Conservation (phyloP, 2,888 invertebrate species). For the Brenthis hecate region DNA sequence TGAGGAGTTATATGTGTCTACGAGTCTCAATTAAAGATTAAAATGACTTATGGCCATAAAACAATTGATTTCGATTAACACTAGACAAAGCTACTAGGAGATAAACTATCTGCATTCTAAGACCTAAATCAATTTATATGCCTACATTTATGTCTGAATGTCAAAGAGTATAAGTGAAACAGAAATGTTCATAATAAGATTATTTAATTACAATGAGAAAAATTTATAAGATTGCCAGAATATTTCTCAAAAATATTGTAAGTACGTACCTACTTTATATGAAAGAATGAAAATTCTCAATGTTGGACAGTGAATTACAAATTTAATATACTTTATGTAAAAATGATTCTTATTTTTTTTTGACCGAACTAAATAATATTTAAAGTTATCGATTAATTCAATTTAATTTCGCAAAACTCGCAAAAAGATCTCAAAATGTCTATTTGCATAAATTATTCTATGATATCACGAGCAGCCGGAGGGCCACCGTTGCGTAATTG, state of each 20-base stretch:
- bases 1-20: constrained; percentile 57
- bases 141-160: constrained; percentile 13
- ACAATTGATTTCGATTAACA: constrained; percentile 80
- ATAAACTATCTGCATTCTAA: constrained; percentile 40
- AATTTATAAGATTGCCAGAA: too few species aligned
- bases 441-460: constrained; percentile 43
- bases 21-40: constrained; percentile 73
- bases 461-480: constrained; percentile 68
- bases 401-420: too few species aligned
- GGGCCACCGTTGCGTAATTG: constrained; percentile 79
- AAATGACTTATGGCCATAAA: constrained; percentile 71
- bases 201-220: too few species aligned
- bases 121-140: constrained; percentile 35
- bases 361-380: too few species aligned
- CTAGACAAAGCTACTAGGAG: constrained; percentile 70
- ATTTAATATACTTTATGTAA: too few species aligned
- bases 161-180: constrained; percentile 25
- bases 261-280: too few species aligned
- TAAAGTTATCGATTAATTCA: too few species aligned
- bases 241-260: too few species aligned
- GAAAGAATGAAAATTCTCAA: too few species aligned
- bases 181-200: too few species aligned
- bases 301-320: too few species aligned
- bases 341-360: too few species aligned
- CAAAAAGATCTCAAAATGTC: background rate